Percentiles rank a stretch among this genome's conserved stretches.
These are phyloP conservation scores for Trachelus troglodyta DNA, from an alignment of 2,888 invertebrate genomes.

Conservation along the genomic window DNA sequence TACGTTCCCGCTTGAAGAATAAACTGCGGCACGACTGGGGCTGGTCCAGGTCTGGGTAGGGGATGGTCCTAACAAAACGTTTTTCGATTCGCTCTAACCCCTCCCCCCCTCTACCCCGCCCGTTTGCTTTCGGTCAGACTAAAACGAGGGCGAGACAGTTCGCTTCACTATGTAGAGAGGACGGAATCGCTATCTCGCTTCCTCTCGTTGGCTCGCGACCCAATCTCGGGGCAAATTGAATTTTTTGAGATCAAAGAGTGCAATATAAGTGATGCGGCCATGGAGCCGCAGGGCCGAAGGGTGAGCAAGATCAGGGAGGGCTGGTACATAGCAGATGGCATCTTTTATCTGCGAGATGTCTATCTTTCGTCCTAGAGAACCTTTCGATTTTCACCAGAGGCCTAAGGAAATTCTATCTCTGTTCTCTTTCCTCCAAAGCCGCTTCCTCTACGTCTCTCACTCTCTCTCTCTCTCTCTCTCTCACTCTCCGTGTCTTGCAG, in stretches of 20 bases:
- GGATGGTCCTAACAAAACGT: constrained; percentile 9
- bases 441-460: neutral
- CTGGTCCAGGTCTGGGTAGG: neutral
- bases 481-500: neutral
- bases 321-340: neutral
- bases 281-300: neutral
- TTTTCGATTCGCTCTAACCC: constrained; percentile 13
- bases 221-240: constrained; percentile 63
- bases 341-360: neutral
- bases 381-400: neutral
- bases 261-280: constrained; percentile 38
- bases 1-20: neutral
- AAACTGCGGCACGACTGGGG: neutral
- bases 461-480: constrained; percentile 3
- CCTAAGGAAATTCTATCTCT: neutral
- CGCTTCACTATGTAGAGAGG: constrained; percentile 12
- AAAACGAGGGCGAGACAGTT: constrained; percentile 8
- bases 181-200: constrained; percentile 1
- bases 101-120: neutral
- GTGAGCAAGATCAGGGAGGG: neutral
- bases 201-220: constrained; percentile 36
- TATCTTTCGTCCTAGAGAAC: neutral
- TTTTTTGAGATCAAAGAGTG: constrained; percentile 61
- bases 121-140: neutral
- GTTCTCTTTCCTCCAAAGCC: neutral